Conservation (phyloP, 1,140 invertebrate species). For the Danaus plexippus region DNA sequence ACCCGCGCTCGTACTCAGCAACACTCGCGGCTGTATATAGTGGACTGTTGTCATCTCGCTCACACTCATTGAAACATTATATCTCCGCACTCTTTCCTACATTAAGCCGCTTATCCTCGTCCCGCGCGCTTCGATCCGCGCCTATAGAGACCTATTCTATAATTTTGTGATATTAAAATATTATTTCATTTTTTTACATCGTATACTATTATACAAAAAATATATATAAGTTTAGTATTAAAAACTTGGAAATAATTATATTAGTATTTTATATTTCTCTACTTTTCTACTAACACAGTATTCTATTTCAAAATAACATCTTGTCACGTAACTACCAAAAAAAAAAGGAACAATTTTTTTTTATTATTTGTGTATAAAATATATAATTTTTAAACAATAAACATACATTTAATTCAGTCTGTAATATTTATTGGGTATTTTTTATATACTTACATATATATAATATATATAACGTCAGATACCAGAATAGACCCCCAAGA, state of each 20-base stretch:
- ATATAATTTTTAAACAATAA: too few species aligned
- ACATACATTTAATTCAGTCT: not conserved
- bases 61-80: not conserved
- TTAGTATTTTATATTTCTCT: too few species aligned
- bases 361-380: too few species aligned
- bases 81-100: too few species aligned
- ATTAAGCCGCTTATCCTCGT: slow-evolving; percentile 68
- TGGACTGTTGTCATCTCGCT: slow-evolving; percentile 42
- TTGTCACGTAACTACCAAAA: too few species aligned
- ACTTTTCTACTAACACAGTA: too few species aligned
- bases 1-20: slow-evolving; percentile 36
- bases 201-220: slow-evolving; percentile 1
- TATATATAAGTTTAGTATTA: too few species aligned
- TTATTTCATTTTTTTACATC: slow-evolving; percentile 9
- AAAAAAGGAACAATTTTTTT: too few species aligned
- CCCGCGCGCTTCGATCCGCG: slow-evolving; percentile 61
- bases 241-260: too few species aligned
- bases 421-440: slow-evolving; percentile 5
- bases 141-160: slow-evolving; percentile 48
- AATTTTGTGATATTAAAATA: slow-evolving; percentile 22
- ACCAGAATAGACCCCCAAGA: slow-evolving; percentile 1
- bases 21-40: slow-evolving; percentile 61
- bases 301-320: too few species aligned
- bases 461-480: not conserved
- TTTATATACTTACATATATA: slow-evolving; percentile 2